A percentile compares a stretch with the other conserved stretches of the same genome.
These are phyloP conservation scores for Hucho hucho DNA, from an alignment of 2,113 vertebrate genomes.

Conservation along the genomic window DNA sequence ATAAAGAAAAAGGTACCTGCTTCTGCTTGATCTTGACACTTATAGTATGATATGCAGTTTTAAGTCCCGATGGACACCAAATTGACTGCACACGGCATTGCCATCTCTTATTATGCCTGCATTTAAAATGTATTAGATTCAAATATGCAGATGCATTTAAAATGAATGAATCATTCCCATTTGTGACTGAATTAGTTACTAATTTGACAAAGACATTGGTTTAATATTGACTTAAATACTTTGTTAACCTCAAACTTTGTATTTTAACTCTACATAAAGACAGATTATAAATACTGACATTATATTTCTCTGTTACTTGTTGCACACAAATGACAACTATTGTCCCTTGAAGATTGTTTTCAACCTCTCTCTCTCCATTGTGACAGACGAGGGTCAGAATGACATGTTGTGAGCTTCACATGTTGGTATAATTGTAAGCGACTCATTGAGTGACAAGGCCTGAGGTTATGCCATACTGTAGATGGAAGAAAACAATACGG, in stretches of 20 bases:
- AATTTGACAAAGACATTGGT: too few relatives aligned
- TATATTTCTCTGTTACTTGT: not conserved
- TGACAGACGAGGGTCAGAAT: not conserved
- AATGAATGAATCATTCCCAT: slow-evolving; percentile 19
- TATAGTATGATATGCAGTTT: slow-evolving; percentile 63
- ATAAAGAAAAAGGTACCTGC: slow-evolving; percentile 55
- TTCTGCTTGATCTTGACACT: slow-evolving; percentile 52
- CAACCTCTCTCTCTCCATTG: not conserved
- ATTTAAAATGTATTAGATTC: slow-evolving; percentile 54
- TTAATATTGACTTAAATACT: too few relatives aligned
- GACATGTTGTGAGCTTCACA: slow-evolving; percentile 13
- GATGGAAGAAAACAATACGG: slow-evolving; percentile 29
- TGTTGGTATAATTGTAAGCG: slow-evolving; percentile 39
- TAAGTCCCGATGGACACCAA: slow-evolving; percentile 47
- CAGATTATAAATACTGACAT: not conserved
- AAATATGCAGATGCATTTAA: slow-evolving; percentile 42
- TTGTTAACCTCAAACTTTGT: too few relatives aligned
- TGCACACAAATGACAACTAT: not conserved
- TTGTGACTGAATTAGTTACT: slow-evolving; percentile 1
- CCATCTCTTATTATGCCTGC: slow-evolving; percentile 57
- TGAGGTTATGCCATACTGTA: slow-evolving; percentile 37
- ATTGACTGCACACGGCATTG: slow-evolving; percentile 54
- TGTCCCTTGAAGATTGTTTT: not conserved
- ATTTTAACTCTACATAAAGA: not conserved
- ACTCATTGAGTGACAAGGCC: slow-evolving; percentile 52